A percentile compares a stretch with the other conserved stretches of the same genome.
Conservation (phyloP, 1,140 invertebrate genomes). For the Halotydeus destructor region DNA sequence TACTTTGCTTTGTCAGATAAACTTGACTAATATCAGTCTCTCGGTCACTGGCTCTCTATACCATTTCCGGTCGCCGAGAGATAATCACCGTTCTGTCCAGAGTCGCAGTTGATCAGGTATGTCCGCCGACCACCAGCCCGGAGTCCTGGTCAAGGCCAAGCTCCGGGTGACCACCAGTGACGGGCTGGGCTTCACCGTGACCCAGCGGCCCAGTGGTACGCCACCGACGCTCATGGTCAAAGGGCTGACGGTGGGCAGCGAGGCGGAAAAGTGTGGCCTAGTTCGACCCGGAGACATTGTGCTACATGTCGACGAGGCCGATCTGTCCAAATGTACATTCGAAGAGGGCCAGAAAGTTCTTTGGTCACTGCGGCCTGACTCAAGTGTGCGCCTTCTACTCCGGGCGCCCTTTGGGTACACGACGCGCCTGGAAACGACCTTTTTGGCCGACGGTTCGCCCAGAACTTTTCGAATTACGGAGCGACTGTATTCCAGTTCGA, state of each 20-base stretch:
- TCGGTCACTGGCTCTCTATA: too few relatives aligned
- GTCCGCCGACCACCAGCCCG: too few relatives aligned
- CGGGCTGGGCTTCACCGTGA: constrained; percentile 16
- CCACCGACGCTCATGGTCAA: constrained; percentile 9
- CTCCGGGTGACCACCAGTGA: too few relatives aligned
- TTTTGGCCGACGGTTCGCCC: constrained; percentile 11
- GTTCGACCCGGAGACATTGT: constrained; percentile 16
- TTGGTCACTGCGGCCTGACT: constrained; percentile 9
- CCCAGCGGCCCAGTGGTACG: constrained; percentile 7
- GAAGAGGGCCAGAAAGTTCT: constrained; percentile 15
- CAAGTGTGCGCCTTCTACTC: constrained; percentile 12
- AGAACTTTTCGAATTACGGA: constrained; percentile 13
- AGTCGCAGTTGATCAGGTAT: too few relatives aligned
- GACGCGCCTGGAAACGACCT: constrained; percentile 14
- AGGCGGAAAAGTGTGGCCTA: constrained; percentile 14
- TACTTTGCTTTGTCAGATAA: too few relatives aligned
- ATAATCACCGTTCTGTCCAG: too few relatives aligned
- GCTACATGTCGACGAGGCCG: constrained; percentile 15
- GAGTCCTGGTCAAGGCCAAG: too few relatives aligned
- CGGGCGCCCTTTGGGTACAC: constrained; percentile 11
- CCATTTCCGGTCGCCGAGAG: too few relatives aligned
- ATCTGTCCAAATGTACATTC: constrained; percentile 14
- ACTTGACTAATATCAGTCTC: too few relatives aligned
- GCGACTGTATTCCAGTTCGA: too few relatives aligned
- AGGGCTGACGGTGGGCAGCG: constrained; percentile 13